phyloP scores from a whole-genome alignment of 2,888 invertebrate species.

The Cosmorhoe ocellata region DNA sequence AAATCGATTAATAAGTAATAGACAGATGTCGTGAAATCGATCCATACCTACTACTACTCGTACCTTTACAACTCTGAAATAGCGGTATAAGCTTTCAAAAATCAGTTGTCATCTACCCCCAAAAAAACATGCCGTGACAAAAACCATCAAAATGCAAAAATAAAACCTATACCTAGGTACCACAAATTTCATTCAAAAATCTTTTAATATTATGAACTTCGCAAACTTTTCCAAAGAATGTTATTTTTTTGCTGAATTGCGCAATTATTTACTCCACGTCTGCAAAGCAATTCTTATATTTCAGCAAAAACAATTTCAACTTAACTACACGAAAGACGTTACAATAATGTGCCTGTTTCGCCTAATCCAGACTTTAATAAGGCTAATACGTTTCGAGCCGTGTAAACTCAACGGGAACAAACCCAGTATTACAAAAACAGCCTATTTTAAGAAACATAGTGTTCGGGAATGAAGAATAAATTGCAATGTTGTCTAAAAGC shows the following conservation, averaged over 20 bases:
- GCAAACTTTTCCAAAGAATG: no score
- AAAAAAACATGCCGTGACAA: no score
- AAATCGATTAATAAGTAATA: no score
- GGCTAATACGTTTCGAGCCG: slow-evolving; percentile 9
- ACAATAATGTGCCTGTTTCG: slow-evolving; percentile 1
- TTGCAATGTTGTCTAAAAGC: neutral
- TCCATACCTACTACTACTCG: no score
- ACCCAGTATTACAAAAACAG: neutral
- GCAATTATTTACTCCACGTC: neutral
- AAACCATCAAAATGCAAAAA: no score
- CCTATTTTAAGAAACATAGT: slow-evolving; percentile 6
- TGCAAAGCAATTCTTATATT: neutral
- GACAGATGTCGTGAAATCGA: no score
- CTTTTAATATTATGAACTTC: no score
- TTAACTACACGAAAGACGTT: slow-evolving; percentile 4
- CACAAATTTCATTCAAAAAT: no score
- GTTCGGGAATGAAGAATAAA: slow-evolving; percentile 1
- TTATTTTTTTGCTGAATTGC: neutral
- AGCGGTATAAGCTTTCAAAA: no score
- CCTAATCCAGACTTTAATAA: slow-evolving; percentile 16
- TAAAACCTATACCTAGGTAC: no score
- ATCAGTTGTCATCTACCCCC: no score
- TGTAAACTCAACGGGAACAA: slow-evolving; percentile 1
- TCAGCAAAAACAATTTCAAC: slow-evolving; percentile 1
- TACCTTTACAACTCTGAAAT: no score